Conservation (phyloP, 2,888 invertebrate species). For the Metalampra italica region DNA sequence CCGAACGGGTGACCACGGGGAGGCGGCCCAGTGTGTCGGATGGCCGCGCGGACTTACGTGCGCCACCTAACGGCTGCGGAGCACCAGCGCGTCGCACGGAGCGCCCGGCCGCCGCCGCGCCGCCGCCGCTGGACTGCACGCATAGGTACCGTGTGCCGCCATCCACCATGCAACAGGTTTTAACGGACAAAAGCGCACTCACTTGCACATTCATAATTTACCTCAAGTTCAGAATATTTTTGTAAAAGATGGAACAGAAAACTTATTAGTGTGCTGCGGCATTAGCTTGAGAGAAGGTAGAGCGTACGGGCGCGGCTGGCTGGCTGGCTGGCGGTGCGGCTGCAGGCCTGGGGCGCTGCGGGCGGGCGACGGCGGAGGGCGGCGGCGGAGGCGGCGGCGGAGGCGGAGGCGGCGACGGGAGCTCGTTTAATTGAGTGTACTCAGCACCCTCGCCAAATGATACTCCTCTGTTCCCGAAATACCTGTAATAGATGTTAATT, state of each 20-base stretch:
- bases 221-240: background rate
- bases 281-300: background rate
- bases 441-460: conserved; percentile 73
- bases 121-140: conserved; percentile 15
- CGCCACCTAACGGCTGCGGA: conserved; percentile 35
- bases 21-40: conserved; percentile 45
- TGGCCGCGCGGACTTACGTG: conserved; percentile 42
- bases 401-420: conserved; percentile 24
- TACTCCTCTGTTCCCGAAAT: conserved; percentile 71
- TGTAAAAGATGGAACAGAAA: background rate
- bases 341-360: background rate
- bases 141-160: conserved; percentile 6
- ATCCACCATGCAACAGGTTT: background rate
- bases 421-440: conserved; percentile 73
- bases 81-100: conserved; percentile 12
- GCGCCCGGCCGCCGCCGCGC: conserved; percentile 14
- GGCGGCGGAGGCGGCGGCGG: conserved; percentile 18
- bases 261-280: background rate
- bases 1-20: conserved; percentile 80
- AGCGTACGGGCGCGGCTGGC: background rate
- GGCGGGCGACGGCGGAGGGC: conserved; percentile 6
- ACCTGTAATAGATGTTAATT: conserved; percentile 78
- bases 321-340: background rate
- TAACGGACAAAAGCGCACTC: background rate
- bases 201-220: background rate